Percentiles rank a stretch among this genome's conserved stretches.
phyloP scores from a whole-genome alignment of 2,113 vertebrate genomes.

The Atractosteus spatula region DNA sequence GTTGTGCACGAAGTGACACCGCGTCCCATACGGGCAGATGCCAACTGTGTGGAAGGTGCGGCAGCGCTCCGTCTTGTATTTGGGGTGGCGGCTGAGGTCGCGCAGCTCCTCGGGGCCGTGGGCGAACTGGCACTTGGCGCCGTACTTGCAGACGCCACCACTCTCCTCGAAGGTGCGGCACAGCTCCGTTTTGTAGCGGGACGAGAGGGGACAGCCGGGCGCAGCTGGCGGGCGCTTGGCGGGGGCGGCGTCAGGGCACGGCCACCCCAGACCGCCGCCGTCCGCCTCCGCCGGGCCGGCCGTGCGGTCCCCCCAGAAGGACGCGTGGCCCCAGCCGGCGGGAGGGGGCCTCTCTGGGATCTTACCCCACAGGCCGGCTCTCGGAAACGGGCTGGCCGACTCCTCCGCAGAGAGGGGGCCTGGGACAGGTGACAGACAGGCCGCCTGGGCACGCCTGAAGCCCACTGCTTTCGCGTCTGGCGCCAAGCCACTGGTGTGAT shows the following conservation, averaged over 20 bases:
- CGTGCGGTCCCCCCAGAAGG: conserved; percentile 58
- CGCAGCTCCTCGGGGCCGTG: conserved; percentile 77
- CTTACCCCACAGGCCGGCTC: conserved; percentile 47
- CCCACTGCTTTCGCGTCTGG: conserved; percentile 40
- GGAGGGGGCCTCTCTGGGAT: conserved; percentile 28
- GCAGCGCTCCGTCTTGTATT: conserved; percentile 86
- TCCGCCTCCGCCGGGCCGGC: conserved; percentile 65
- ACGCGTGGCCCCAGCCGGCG: conserved; percentile 45
- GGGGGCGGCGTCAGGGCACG: conserved; percentile 34
- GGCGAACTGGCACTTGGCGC: conserved; percentile 79
- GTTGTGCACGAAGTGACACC: conserved; percentile 88
- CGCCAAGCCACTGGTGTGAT: conserved; percentile 31
- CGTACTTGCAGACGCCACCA: conserved; percentile 68
- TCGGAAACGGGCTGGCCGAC: conserved; percentile 18
- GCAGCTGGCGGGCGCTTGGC: conserved; percentile 25
- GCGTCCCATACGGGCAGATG: conserved; percentile 82
- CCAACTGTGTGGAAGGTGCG: conserved; percentile 84
- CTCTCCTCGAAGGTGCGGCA: conserved; percentile 69
- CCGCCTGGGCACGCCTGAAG: conserved; percentile 34
- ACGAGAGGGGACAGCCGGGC: conserved; percentile 38
- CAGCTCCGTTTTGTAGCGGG: conserved; percentile 73
- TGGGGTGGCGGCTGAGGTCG: conserved; percentile 79
- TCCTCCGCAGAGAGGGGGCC: conserved; percentile 34
- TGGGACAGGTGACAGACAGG: conserved; percentile 37
- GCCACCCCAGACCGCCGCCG: conserved; percentile 49